These are phyloP conservation scores for Theretra japonica DNA, from an alignment of 2,888 invertebrate species.

Conservation along the genomic window DNA sequence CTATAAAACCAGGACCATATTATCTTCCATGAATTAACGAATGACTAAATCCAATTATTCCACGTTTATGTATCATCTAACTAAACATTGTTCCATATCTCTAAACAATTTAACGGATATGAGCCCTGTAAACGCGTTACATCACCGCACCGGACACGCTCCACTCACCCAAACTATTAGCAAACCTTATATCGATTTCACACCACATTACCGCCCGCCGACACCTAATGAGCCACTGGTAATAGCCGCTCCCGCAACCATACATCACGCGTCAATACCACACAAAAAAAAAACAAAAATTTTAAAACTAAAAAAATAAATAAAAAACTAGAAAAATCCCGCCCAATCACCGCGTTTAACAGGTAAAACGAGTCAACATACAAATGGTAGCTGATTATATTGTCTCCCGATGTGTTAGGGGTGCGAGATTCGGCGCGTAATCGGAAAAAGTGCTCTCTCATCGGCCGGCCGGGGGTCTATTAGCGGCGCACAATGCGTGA, in stretches of 20 bases:
- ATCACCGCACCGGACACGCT: constrained; percentile 2
- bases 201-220: constrained; percentile 44
- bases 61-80: background rate
- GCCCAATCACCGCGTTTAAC: constrained; percentile 80
- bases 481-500: constrained; percentile 68
- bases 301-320: constrained; percentile 51
- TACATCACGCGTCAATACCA: constrained; percentile 81
- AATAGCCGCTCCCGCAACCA: constrained; percentile 35
- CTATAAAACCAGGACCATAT: too few relatives aligned
- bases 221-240: constrained; percentile 45
- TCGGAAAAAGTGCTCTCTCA: constrained; percentile 79
- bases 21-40: too few relatives aligned
- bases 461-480: constrained; percentile 71
- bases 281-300: constrained; percentile 71
- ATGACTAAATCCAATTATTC: too few relatives aligned
- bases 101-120: background rate
- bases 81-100: background rate
- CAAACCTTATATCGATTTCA: constrained; percentile 47
- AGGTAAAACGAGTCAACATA: constrained; percentile 49
- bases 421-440: constrained; percentile 75
- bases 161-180: constrained; percentile 24
- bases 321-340: constrained; percentile 51
- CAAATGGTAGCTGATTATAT: constrained; percentile 83
- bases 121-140: background rate
- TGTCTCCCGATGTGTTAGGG: constrained; percentile 69